Conservation (phyloP, 2,888 invertebrate species). For the Lordiphosa andalusiaca region DNA sequence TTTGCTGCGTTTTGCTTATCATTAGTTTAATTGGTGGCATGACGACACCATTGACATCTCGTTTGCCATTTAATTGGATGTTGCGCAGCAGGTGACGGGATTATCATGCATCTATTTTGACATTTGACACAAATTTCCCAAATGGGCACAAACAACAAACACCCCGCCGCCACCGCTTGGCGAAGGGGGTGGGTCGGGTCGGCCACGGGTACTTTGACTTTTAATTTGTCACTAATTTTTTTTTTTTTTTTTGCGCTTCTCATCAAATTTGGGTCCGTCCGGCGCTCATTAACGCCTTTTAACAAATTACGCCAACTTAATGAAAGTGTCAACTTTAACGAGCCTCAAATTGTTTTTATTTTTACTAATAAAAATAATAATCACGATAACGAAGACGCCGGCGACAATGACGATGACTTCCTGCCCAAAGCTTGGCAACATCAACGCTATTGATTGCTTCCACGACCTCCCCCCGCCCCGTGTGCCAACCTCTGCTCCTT, state of each 20-base stretch:
- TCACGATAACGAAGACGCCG: conserved; percentile 11
- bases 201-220: conserved; percentile 49
- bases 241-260: conserved; percentile 64
- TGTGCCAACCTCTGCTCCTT: conserved; percentile 17
- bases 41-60: conserved; percentile 50
- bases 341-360: conserved; percentile 75
- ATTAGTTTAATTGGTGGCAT: conserved; percentile 79
- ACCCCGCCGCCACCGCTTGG: too few species aligned
- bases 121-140: conserved; percentile 67
- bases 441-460: conserved; percentile 70
- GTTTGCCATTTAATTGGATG: conserved; percentile 67
- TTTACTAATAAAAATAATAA: conserved; percentile 38
- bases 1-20: conserved; percentile 67
- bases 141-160: not conserved
- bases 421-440: conserved; percentile 42
- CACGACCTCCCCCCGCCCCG: conserved; percentile 23
- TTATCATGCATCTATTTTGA: conserved; percentile 55
- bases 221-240: conserved; percentile 75
- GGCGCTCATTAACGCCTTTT: conserved; percentile 68
- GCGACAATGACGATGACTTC: conserved; percentile 30
- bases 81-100: conserved; percentile 53
- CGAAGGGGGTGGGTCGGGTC: not conserved
- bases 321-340: conserved; percentile 76
- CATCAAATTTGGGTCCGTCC: conserved; percentile 61
- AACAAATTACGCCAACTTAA: conserved; percentile 68